These are phyloP conservation scores for Macrochelys suwanniensis DNA, from an alignment of 2,797 vertebrate species.

Conservation along the genomic window DNA sequence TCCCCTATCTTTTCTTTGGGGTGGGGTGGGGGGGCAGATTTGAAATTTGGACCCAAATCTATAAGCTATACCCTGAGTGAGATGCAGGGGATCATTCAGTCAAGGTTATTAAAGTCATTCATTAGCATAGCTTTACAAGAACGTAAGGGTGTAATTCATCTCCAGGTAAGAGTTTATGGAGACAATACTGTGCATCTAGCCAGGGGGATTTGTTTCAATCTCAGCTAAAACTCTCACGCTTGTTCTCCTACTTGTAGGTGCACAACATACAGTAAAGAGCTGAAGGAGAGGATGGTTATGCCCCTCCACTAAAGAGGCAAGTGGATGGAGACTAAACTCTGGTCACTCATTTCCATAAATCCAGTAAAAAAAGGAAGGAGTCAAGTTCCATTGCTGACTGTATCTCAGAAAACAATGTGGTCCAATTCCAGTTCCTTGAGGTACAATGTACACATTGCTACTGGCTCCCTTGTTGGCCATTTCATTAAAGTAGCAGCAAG, in stretches of 20 bases:
- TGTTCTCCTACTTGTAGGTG: not conserved
- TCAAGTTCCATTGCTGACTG: not conserved
- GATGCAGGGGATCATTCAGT: not conserved
- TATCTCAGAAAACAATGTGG: not conserved
- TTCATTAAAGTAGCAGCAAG: conserved; percentile 4
- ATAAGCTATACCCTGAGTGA: not conserved
- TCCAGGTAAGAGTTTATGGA: not conserved
- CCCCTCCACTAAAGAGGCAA: not conserved
- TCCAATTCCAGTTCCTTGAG: not conserved
- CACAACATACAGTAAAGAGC: not conserved
- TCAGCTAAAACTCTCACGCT: not conserved
- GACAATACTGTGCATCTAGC: not conserved
- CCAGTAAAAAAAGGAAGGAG: not conserved
- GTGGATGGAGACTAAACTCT: not conserved
- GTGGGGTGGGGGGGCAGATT: not conserved
- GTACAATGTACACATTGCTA: not conserved
- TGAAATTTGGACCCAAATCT: not conserved
- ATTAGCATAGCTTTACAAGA: not conserved
- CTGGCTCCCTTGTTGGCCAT: not conserved
- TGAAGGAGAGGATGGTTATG: not conserved
- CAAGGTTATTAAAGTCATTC: rapidly evolving
- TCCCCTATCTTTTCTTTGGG: not conserved
- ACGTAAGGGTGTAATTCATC: not conserved
- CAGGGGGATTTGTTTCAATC: not conserved
- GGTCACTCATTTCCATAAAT: not conserved